A percentile compares a stretch with the other conserved stretches of the same genome.
Conservation (phyloP, 2,113 vertebrate genomes). For the Hyla sarda region DNA sequence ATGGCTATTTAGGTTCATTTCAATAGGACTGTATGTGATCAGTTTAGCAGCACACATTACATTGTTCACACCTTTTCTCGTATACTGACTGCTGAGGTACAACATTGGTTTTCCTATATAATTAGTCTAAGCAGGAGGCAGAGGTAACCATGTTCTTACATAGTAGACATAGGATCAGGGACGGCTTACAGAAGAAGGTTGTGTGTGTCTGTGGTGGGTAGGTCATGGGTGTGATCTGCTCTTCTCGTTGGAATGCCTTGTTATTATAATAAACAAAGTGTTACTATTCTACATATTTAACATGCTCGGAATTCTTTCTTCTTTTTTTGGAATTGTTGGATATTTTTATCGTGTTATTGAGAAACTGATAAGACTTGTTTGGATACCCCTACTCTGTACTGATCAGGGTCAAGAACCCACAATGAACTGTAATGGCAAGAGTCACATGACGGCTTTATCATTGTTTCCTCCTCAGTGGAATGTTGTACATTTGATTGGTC, state of each 20-base stretch:
- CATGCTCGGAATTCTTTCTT: neutral
- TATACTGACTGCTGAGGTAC: no score
- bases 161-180: neutral
- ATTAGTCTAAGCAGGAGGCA: neutral
- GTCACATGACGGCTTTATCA: no score
- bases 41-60: no score
- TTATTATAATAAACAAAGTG: neutral
- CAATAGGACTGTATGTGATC: no score
- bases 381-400: no score
- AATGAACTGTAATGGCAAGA: no score
- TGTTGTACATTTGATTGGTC: no score
- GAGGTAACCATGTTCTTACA: neutral
- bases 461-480: no score
- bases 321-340: neutral
- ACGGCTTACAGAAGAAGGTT: neutral
- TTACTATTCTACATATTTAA: neutral
- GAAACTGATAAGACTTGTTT: no score
- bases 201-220: neutral
- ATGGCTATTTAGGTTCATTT: no score
- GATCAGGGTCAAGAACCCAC: no score
- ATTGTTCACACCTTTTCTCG: no score
- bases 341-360: neutral
- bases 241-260: neutral
- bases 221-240: neutral
- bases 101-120: neutral